These are phyloP conservation scores for Limnephilus auricula DNA, from an alignment of 2,888 invertebrate species.

Conservation along the genomic window DNA sequence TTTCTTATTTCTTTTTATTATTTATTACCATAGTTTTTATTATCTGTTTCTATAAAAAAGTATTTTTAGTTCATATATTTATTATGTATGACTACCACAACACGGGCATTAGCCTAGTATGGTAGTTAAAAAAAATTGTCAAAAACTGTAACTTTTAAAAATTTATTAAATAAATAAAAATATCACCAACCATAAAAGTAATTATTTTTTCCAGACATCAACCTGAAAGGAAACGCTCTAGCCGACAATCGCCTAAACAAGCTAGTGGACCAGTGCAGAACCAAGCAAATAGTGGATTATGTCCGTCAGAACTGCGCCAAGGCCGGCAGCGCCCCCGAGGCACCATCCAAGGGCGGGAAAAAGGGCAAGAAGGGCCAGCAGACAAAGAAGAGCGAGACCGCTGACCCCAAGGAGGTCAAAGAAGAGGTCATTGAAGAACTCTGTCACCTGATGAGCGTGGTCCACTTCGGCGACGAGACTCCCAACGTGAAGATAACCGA, in stretches of 20 bases:
- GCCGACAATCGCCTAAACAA: conserved; percentile 85
- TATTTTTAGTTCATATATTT: too few relatives aligned
- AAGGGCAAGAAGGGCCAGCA: conserved; percentile 70
- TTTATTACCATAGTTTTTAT: too few relatives aligned
- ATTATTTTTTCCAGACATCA: conserved; percentile 78
- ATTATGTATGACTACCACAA: too few relatives aligned
- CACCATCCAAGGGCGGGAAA: conserved; percentile 70
- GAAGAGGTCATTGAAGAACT: conserved; percentile 66
- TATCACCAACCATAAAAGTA: not conserved
- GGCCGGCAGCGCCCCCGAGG: conserved; percentile 69
- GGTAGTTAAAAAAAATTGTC: too few relatives aligned
- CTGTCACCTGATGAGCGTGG: conserved; percentile 67
- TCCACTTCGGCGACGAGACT: conserved; percentile 76
- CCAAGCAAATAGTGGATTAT: conserved; percentile 87
- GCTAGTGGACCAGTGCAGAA: conserved; percentile 85
- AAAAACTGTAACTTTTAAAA: too few relatives aligned
- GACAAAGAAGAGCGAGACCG: conserved; percentile 73
- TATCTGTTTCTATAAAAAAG: too few relatives aligned
- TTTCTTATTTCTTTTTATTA: too few relatives aligned
- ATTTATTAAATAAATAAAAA: too few relatives aligned
- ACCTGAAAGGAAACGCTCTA: conserved; percentile 85
- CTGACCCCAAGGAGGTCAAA: conserved; percentile 58
- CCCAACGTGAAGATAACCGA: conserved; percentile 77
- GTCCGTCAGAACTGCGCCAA: conserved; percentile 82
- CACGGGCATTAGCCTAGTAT: too few relatives aligned